phyloP scores from a whole-genome alignment of 64 coral and sea anemone genomes.

The Hydrozoanthus tunicans region DNA sequence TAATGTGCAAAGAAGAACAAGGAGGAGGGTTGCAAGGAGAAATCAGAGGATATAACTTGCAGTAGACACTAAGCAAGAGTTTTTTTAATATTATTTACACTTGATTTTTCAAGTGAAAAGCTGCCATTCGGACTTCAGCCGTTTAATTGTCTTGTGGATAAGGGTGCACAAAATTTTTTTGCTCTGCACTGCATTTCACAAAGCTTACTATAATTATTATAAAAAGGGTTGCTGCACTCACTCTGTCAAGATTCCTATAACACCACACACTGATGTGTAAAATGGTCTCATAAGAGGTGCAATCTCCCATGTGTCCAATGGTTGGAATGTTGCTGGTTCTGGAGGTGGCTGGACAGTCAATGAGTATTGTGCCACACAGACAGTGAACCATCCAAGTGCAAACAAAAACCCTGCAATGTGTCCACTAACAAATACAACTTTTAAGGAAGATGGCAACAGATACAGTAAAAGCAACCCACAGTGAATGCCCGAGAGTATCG shows the following conservation, averaged over 20 bases:
- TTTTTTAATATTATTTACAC: too few relatives aligned
- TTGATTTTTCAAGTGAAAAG: too few relatives aligned
- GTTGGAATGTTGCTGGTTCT: constrained; percentile 80
- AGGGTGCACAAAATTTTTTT: too few relatives aligned
- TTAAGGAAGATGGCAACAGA: constrained; percentile 74
- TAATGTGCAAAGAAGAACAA: too few relatives aligned
- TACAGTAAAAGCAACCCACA: constrained; percentile 84
- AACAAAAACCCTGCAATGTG: constrained; percentile 65
- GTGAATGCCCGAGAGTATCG: constrained; percentile 58
- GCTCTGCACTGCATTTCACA: too few relatives aligned
- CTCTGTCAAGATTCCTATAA: constrained; percentile 73
- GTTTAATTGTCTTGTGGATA: too few relatives aligned
- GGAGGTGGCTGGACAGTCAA: constrained; percentile 66
- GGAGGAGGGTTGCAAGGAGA: too few relatives aligned
- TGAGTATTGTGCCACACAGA: constrained; percentile 89
- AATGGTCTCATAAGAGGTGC: constrained; percentile 88
- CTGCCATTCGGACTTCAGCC: too few relatives aligned
- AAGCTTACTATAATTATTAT: too few relatives aligned
- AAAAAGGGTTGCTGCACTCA: constrained; percentile 3
- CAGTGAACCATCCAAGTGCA: constrained; percentile 75
- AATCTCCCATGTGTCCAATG: constrained; percentile 64
- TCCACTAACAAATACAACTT: constrained; percentile 47
- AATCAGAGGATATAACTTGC: too few relatives aligned
- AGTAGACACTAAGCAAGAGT: too few relatives aligned
- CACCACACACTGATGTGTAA: constrained; percentile 78